Evolutionary conservation across 2,113 vertebrate species (phyloP), one percentile per base, ranked within the genome.

Genomic region (Hypanus sabinus): DNA sequence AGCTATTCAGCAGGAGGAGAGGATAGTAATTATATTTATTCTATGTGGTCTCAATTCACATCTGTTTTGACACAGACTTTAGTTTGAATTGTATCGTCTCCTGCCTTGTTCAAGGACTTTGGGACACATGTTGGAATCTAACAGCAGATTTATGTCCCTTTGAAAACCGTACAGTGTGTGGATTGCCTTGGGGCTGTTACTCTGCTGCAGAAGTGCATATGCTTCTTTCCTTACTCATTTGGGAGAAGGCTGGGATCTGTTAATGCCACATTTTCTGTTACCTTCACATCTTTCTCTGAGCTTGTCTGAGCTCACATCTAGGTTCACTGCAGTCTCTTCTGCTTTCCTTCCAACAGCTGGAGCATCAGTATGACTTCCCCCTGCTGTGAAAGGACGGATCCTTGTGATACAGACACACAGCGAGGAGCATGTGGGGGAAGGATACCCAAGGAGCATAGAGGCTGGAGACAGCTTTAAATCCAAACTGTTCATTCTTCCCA

Each of bases 11-110:
- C 85, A 90, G 60, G 85, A 87, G 83, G 27, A 88, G 57, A 33
- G 12, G 6, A n/a, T 88, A 60, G 60, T 60, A 65, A 88, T 88
- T 65, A 88, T 62, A 65, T 33, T 88, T 14, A 33, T 88, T 8
- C 60, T 88, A 65, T 88, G 85, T 88, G 85, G 85, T 88, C 85
- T 62, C 85, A 16, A 62, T 9, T 90, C 85, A 90, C 60, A 90
- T 90, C 60, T 90, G 60, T 18, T 90, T 90, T 90, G 85, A 65
- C 60, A 60, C 85, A 90, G 60, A 68, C n/a, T 90, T 65, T 90
- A 30, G 60, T 90, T 62, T 65, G 85, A 90, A 90, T 90, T 36
- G 85, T 68, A 65, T 65, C n/a, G n/a, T 38, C 85, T 90, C 85
- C n/a, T 22, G 60, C 33, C 85, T 68, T 65, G 11, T n/a, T 90